Percentiles rank a stretch among this genome's conserved stretches.
phyloP scores from a whole-genome alignment of 2,113 vertebrate genomes.

The human (Homo sapiens) region DNA sequence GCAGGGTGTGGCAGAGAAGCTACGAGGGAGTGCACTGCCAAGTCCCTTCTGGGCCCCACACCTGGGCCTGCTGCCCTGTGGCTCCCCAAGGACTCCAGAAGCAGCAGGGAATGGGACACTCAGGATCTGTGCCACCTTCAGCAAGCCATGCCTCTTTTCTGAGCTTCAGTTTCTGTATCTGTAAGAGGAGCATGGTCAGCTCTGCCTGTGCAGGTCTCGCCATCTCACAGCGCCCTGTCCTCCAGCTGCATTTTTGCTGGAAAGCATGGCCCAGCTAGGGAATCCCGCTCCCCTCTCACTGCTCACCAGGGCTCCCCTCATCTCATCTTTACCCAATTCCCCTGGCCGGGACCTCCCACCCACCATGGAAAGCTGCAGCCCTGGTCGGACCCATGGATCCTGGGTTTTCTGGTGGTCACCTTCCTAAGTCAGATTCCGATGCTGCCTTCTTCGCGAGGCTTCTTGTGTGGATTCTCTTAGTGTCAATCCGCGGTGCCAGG shows the following conservation, averaged over 20 bases:
- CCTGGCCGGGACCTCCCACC: neutral
- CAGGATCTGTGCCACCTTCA: accelerated
- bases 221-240: neutral
- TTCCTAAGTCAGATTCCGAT: neutral
- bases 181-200: too few species aligned
- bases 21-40: neutral
- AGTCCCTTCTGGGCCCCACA: neutral
- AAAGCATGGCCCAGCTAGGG: too few species aligned
- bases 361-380: neutral
- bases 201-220: neutral
- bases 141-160: neutral
- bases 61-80: neutral
- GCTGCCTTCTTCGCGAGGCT: accelerated
- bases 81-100: accelerated
- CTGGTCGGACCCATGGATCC: accelerated
- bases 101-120: neutral
- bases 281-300: too few species aligned
- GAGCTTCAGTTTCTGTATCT: neutral
- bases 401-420: too few species aligned
- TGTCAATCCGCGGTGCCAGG: neutral
- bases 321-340: neutral
- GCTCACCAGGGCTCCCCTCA: neutral
- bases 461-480: neutral
- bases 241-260: slow-evolving; percentile 39
- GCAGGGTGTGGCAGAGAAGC: neutral